Conservation (phyloP, 2,797 vertebrate species). For the Phalloptychus januarius region DNA sequence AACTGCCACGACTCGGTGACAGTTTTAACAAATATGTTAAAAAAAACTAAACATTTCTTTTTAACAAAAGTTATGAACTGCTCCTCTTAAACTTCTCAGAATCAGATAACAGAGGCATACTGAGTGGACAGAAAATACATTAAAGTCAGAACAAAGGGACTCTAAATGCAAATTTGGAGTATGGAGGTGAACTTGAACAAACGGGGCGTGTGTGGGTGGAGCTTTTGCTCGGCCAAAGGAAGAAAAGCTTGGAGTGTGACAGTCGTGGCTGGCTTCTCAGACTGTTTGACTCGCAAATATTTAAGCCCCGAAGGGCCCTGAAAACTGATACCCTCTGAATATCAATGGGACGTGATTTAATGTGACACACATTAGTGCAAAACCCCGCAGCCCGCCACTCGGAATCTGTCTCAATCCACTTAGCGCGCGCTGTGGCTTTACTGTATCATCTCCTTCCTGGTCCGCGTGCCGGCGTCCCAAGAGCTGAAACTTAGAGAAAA, state of each 20-base stretch:
- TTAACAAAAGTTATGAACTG: too few relatives aligned
- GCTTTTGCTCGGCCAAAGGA: constrained; percentile 20
- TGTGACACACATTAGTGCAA: constrained; percentile 3
- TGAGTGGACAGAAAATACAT: neutral
- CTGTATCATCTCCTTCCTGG: neutral
- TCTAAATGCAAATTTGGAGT: constrained; percentile 5
- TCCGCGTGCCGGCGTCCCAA: neutral
- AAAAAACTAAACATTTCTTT: too few relatives aligned
- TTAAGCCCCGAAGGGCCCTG: constrained; percentile 12
- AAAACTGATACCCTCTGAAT: constrained; percentile 24
- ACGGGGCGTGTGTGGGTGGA: constrained; percentile 16
- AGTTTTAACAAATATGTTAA: too few relatives aligned
- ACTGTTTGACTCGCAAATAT: constrained; percentile 40
- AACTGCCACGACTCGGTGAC: too few relatives aligned
- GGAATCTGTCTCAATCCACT: constrained; percentile 8
- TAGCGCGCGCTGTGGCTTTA: neutral
- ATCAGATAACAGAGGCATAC: neutral
- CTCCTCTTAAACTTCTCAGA: neutral
- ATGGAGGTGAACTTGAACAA: constrained; percentile 25
- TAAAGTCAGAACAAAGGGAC: constrained; percentile 20
- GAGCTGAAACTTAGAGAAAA: constrained; percentile 12
- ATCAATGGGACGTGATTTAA: constrained; percentile 21
- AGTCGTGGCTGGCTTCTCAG: constrained; percentile 9
- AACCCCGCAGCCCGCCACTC: constrained; percentile 3
- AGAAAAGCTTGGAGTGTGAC: constrained; percentile 29